These are phyloP conservation scores for Aspidiotus destructor DNA, from an alignment of 2,888 invertebrate genomes.

Conservation along the genomic window DNA sequence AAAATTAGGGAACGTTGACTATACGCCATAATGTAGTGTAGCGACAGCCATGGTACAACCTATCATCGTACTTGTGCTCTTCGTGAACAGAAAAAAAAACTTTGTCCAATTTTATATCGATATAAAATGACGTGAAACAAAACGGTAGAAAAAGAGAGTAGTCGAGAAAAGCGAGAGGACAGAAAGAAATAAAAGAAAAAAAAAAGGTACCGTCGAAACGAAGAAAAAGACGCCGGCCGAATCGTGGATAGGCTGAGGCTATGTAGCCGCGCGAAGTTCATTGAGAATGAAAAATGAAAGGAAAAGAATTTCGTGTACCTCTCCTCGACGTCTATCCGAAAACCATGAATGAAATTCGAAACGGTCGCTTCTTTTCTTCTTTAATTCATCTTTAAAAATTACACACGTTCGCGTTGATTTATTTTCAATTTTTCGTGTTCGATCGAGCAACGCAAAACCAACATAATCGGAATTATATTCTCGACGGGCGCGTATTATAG, in stretches of 20 bases:
- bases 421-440: conserved; percentile 10
- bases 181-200: not conserved
- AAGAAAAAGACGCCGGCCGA: not conserved
- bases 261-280: too few relatives aligned
- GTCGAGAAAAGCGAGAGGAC: too few relatives aligned
- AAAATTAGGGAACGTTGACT: conserved; percentile 26
- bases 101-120: conserved; percentile 13
- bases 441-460: conserved; percentile 8
- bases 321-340: not conserved
- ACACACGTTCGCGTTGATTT: conserved; percentile 11
- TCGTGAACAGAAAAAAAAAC: conserved; percentile 15
- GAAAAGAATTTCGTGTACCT: too few relatives aligned
- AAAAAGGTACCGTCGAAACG: not conserved
- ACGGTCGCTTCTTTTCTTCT: conserved; percentile 2
- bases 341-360: conserved; percentile 8
- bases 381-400: conserved; percentile 15
- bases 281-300: too few relatives aligned
- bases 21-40: conserved; percentile 8
- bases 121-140: conserved; percentile 7
- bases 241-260: too few relatives aligned
- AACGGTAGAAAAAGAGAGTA: too few relatives aligned
- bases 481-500: not conserved
- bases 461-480: conserved; percentile 6
- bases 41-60: not conserved
- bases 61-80: conserved; percentile 6